Evolutionary conservation across 2,797 vertebrate species (phyloP).

Genomic region (Psittacula derbiana): DNA sequence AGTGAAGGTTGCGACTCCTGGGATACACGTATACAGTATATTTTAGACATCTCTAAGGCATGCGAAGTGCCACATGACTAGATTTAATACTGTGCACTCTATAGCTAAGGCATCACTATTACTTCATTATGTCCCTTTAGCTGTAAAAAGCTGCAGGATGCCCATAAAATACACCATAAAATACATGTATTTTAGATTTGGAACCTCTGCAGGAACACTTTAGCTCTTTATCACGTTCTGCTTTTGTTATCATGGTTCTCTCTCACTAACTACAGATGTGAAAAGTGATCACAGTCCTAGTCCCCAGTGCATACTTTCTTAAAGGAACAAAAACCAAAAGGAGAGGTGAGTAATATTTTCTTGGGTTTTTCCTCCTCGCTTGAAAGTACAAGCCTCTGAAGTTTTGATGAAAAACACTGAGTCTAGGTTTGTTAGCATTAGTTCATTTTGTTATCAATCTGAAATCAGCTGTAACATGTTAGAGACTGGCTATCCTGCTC

Average conservation of each 20-base stretch:
- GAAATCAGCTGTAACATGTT: not conserved
- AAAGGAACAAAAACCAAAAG: not conserved
- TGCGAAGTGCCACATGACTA: not conserved
- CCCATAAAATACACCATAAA: not conserved
- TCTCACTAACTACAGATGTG: not conserved
- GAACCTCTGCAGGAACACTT: not conserved
- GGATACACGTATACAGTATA: accelerated
- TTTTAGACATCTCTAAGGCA: not conserved
- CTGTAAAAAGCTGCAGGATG: not conserved
- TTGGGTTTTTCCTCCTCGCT: not conserved
- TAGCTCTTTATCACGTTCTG: not conserved
- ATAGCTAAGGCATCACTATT: not conserved
- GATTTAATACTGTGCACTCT: not conserved
- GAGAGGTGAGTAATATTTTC: not conserved
- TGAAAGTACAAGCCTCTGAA: not conserved
- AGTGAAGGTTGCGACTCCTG: not conserved
- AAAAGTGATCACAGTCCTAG: not conserved
- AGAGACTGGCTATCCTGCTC: conserved; percentile 41
- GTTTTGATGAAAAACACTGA: not conserved
- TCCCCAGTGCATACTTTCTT: not conserved
- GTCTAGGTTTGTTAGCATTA: conserved; percentile 33
- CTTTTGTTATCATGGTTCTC: not conserved
- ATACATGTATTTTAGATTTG: not conserved
- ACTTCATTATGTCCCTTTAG: not conserved
- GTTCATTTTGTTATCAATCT: not conserved